Base-by-base conservation (phyloP, 2,797 vertebrate genomes). In the Chaunax sp. region DNA sequence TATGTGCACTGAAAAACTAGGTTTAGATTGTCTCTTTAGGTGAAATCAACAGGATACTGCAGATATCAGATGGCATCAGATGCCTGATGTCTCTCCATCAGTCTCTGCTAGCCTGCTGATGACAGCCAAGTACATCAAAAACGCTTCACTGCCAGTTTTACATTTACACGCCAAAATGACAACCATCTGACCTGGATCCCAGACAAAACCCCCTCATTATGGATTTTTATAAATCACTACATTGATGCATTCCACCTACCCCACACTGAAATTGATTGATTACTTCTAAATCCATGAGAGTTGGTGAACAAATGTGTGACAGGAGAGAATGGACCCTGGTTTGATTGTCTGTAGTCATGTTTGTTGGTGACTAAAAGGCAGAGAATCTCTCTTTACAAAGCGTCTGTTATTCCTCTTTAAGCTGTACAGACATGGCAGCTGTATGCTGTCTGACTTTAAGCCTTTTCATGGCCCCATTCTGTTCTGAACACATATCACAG, bases 31-130 rank as follows among this genome's bases (percentile, higher is more conserved):
- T 62, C 59, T 60, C 58, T 57, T n/a, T n/a, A 93, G 90, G 72
- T 33, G 87, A 92, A 80, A 89, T 58, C 0, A 84, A 81, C 30
- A 64, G 18, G n/a, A 19, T 33, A n/a, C 67, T 94, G 73, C 69
- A 79, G 69, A 74, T 92, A 78, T 52, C 60, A 0, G 78, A 83
- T 3, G 89, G 78, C n/a, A 33, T 91, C 74, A 76, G 63, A 74
- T 54, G 0, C 44, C 66, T n/a, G n/a, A 52, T 68, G 75, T 77
- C 10, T 57, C 65, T 1, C 78, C 18, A 5, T 63, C 35, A 56
- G 65, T 74, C 1, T 50, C 77, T 65, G 26, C 72, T 72, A 82
- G 49, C 76, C 84, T 87, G 30, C 69, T 69, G 56, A 74, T 82
- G 47, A 72, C 69, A 38, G 81, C 86, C 12, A 72, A 80, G 67